phyloP scores from a whole-genome alignment of 1,140 invertebrate species.

The Tribolium castaneum region DNA sequence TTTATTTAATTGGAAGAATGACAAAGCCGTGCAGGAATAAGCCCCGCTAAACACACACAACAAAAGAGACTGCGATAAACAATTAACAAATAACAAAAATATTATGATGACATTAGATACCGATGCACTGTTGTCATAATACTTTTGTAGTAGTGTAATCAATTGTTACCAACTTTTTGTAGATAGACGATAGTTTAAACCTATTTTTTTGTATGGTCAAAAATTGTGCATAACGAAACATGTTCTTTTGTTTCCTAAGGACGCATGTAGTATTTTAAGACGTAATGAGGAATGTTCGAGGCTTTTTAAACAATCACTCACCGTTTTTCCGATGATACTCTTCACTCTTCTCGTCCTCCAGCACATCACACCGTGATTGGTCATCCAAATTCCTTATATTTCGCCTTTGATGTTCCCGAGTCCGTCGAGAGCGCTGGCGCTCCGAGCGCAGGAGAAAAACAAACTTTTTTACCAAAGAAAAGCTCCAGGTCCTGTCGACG shows the following conservation, averaged over 20 bases:
- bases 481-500: neutral
- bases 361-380: conserved; percentile 54
- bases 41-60: conserved; percentile 49
- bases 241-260: conserved; percentile 44
- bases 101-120: conserved; percentile 58
- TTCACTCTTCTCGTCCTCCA: conserved; percentile 46
- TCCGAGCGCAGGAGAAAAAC: neutral
- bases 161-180: conserved; percentile 61
- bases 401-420: conserved; percentile 47
- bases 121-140: conserved; percentile 57
- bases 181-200: conserved; percentile 60
- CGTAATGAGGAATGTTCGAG: conserved; percentile 54
- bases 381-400: conserved; percentile 61
- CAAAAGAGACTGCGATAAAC: conserved; percentile 65
- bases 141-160: conserved; percentile 60
- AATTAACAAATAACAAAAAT: conserved; percentile 63
- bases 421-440: neutral
- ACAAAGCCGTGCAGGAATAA: conserved; percentile 48
- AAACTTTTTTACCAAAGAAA: conserved; percentile 12
- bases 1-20: conserved; percentile 24
- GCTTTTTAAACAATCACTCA: conserved; percentile 47
- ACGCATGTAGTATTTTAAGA: conserved; percentile 56
- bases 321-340: conserved; percentile 19
- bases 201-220: conserved; percentile 61
- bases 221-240: conserved; percentile 41